Conservation (phyloP, 2,113 vertebrate species). For the Paralichthys olivaceus region DNA sequence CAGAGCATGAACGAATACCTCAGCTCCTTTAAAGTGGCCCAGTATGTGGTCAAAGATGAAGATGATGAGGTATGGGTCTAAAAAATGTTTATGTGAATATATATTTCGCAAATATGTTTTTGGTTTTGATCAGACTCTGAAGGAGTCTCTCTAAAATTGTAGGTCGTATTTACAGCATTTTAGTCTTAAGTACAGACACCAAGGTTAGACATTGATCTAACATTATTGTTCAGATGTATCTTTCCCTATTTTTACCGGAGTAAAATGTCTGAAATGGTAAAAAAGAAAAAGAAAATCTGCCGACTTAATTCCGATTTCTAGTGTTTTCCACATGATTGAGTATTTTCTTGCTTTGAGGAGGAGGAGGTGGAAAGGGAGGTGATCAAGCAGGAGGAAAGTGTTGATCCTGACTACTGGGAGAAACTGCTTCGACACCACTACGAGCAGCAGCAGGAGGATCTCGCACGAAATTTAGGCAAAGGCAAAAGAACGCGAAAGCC, state of each 20-base stretch:
- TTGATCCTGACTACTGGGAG: conserved; percentile 99
- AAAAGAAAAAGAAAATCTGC: neutral
- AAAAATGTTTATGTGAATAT: neutral
- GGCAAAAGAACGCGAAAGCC: conserved; percentile 98
- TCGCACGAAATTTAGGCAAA: conserved; percentile 97
- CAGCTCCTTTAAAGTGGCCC: conserved; percentile 98
- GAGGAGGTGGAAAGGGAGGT: conserved; percentile 98
- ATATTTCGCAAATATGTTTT: neutral
- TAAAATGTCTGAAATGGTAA: neutral
- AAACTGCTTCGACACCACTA: conserved; percentile 98
- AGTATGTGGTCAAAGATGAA: conserved; percentile 98
- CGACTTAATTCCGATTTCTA: neutral
- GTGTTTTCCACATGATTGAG: neutral
- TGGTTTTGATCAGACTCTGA: neutral
- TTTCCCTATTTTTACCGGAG: no score
- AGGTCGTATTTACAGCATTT: neutral
- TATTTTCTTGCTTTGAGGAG: conserved; percentile 79
- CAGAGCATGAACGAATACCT: conserved; percentile 99
- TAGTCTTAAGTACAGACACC: neutral
- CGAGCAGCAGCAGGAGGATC: conserved; percentile 97
- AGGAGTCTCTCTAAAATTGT: neutral
- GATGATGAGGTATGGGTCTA: conserved; percentile 90
- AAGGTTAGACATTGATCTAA: neutral
- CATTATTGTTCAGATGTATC: neutral
- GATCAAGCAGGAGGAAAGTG: conserved; percentile 98